Conservation (phyloP, 2,888 invertebrate species). For the Protophormia terraenovae region DNA sequence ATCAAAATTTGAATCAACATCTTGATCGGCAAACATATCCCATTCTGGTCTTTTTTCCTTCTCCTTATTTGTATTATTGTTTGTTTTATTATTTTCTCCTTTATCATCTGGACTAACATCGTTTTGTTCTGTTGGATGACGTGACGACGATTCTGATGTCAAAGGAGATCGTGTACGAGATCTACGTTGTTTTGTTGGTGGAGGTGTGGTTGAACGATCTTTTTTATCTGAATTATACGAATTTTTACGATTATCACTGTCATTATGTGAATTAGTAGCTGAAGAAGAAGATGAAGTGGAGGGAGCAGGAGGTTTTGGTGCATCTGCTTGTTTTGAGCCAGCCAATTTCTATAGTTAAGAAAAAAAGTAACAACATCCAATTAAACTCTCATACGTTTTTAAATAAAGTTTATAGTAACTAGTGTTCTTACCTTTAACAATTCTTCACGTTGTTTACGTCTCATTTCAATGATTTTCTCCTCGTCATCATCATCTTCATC, state of each 20-base stretch:
- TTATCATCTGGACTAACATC: conserved; percentile 28
- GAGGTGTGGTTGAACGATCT: not conserved
- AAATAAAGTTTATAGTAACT: not conserved
- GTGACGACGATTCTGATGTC: conserved; percentile 48
- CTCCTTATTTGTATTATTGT: conserved; percentile 48
- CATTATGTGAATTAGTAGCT: not conserved
- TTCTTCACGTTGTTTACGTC: conserved; percentile 93
- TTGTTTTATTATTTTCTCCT: conserved; percentile 60
- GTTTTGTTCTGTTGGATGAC: not conserved
- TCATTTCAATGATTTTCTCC: conserved; percentile 94
- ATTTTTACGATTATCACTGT: conserved; percentile 21
- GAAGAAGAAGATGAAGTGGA: conserved; percentile 20
- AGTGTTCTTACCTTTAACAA: conserved; percentile 86
- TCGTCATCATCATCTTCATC: conserved; percentile 96
- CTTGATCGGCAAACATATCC: conserved; percentile 97
- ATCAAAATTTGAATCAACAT: conserved; percentile 88
- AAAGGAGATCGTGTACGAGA: conserved; percentile 56
- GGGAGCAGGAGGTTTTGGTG: not conserved
- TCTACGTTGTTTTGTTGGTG: conserved; percentile 37
- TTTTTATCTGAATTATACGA: conserved; percentile 10
- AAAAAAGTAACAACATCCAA: not conserved
- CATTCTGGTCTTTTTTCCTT: conserved; percentile 85
- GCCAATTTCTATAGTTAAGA: conserved; percentile 62
- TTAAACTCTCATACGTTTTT: not conserved
- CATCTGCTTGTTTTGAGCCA: conserved; percentile 25